Evolutionary conservation across 2,888 invertebrate genomes (phyloP).

Genomic region (Bellardia pandia): DNA sequence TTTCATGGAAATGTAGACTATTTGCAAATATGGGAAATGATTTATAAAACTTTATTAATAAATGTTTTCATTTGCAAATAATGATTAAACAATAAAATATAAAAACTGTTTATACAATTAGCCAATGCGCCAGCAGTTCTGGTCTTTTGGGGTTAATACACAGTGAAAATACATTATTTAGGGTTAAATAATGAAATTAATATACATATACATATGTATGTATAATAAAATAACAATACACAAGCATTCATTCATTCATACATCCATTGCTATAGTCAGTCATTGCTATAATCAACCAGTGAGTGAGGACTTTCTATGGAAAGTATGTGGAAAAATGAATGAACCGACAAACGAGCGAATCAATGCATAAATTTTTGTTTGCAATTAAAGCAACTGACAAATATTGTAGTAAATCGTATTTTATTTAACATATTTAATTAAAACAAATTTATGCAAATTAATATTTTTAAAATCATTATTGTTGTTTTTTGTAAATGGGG

Average conservation of each 20-base stretch:
- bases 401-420: slow-evolving; percentile 51
- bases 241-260: not conserved
- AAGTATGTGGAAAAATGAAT: no score
- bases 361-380: slow-evolving; percentile 33
- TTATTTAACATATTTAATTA: slow-evolving; percentile 68
- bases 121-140: slow-evolving; percentile 20
- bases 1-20: not conserved
- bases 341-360: no score
- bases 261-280: not conserved
- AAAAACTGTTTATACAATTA: not conserved
- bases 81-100: slow-evolving; percentile 11
- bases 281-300: no score
- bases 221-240: slow-evolving; percentile 27
- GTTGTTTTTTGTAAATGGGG: slow-evolving; percentile 17
- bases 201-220: no score
- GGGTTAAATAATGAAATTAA: slow-evolving; percentile 61
- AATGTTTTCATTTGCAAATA: slow-evolving; percentile 28
- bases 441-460: slow-evolving; percentile 71
- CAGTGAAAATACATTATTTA: slow-evolving; percentile 14
- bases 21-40: not conserved
- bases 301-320: no score
- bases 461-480: slow-evolving; percentile 44
- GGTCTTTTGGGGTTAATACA: slow-evolving; percentile 32
- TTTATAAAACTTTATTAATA: slow-evolving; percentile 12
- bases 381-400: slow-evolving; percentile 58